Evolutionary conservation across 2,888 invertebrate species (phyloP).

Genomic region (Pediacus dermestoides): DNA sequence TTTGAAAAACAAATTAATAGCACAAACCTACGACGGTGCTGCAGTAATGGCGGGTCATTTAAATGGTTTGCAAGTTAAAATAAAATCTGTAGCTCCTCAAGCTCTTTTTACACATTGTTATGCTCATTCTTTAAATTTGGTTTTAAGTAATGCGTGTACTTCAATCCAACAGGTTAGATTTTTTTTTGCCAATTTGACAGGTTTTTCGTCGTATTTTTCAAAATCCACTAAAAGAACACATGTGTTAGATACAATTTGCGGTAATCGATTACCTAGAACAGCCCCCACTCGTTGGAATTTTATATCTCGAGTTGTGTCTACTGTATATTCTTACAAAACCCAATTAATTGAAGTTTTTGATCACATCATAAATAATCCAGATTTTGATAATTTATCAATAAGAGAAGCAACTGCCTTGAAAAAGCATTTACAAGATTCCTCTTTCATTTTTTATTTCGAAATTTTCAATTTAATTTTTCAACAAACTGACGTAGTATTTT

Average conservation of each 20-base stretch:
- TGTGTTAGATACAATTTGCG: slow-evolving; percentile 16
- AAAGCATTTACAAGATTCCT: slow-evolving; percentile 13
- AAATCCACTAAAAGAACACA: slow-evolving; percentile 26
- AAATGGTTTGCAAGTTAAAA: slow-evolving; percentile 35
- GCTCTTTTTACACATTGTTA: slow-evolving; percentile 32
- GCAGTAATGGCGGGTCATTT: slow-evolving; percentile 31
- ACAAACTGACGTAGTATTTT: slow-evolving; percentile 15
- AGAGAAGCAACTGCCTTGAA: slow-evolving; percentile 17
- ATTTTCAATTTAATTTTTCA: slow-evolving; percentile 17
- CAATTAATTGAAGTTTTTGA: slow-evolving; percentile 16
- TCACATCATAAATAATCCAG: slow-evolving; percentile 13
- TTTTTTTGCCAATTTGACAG: slow-evolving; percentile 24
- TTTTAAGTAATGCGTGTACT: slow-evolving; percentile 20
- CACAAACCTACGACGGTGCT: slow-evolving; percentile 37
- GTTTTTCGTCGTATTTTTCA: slow-evolving; percentile 24
- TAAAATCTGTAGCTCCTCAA: slow-evolving; percentile 25
- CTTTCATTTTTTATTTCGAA: slow-evolving; percentile 15
- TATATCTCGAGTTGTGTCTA: slow-evolving; percentile 9
- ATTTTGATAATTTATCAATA: slow-evolving; percentile 13
- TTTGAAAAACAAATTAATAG: slow-evolving; percentile 33
- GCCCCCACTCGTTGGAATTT: slow-evolving; percentile 10
- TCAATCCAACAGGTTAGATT: slow-evolving; percentile 15
- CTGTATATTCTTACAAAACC: slow-evolving; percentile 4
- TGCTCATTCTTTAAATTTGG: slow-evolving; percentile 30
- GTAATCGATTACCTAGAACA: slow-evolving; percentile 4